A percentile compares a stretch with the other conserved stretches of the same genome.
phyloP scores from a whole-genome alignment of 2,113 vertebrate species.

The Neomonachus schauinslandi region DNA sequence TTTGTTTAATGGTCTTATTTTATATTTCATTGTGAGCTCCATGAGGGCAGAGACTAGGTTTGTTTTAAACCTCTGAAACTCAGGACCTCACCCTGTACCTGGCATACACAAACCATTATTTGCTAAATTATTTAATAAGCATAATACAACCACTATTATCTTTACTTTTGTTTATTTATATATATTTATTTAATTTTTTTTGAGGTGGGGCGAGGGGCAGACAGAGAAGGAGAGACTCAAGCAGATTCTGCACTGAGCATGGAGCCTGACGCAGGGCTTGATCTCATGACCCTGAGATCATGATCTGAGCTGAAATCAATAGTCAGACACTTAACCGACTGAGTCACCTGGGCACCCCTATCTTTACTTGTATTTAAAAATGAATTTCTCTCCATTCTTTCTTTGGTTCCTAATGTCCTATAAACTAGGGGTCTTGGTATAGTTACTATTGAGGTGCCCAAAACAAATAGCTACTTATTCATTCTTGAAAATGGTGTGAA shows the following conservation, averaged over 20 bases:
- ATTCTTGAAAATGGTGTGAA: neutral
- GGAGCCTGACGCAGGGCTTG: neutral
- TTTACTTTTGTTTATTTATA: neutral
- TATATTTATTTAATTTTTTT: neutral
- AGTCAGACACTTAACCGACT: neutral
- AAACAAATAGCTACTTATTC: neutral
- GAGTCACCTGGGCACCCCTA: neutral
- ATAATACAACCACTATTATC: neutral
- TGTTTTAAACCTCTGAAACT: neutral
- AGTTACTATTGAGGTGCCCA: neutral
- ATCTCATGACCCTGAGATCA: neutral
- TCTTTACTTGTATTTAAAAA: neutral
- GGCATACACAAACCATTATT: neutral
- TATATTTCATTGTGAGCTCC: neutral
- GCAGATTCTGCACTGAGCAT: neutral
- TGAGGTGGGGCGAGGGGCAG: neutral
- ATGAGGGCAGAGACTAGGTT: neutral
- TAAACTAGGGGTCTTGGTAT: neutral
- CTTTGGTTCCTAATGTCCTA: neutral
- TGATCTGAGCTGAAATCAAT: neutral
- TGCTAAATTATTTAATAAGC: neutral
- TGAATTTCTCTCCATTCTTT: neutral
- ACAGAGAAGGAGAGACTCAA: neutral
- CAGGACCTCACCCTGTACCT: neutral
- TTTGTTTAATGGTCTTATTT: constrained; percentile 6